Base-by-base conservation (phyloP, 1,140 invertebrate genomes). In the Pachypsylla venusta region DNA sequence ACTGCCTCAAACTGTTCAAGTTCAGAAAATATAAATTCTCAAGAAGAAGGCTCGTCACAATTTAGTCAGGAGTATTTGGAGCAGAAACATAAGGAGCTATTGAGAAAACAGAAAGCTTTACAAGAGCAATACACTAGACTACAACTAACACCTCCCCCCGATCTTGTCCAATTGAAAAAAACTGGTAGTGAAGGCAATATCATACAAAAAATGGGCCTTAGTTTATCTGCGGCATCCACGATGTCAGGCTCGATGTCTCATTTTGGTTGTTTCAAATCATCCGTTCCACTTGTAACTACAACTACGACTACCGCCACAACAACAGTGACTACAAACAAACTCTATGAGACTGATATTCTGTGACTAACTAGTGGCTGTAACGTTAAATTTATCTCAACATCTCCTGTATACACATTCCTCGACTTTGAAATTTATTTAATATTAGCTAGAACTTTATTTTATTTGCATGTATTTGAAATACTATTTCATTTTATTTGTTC, bases 271-370 rank as follows among this genome's bases (percentile, higher is more conserved):
- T 69, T 68, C 2, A 65, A 61, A 63, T 68, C 70, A 13, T 35
- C 66, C 14, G 69, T 48, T 30, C 24, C 60, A n/a, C 35, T 60
- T 42, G 68, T 70, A 1, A 68, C 70, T 10, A 68, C 63, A 28
- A 69, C 69, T 25, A 74, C 71, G 1, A 71, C 69, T 2, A 72
- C 69, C 57, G 69, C 74, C 13, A 28, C 35, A 14, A 30, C 39
- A 19, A 4, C 71, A 26, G 74, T 71, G 2, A 78, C 77, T 61
- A 79, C 75, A n/a, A 84, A 78, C 68, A 85, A 87, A 71, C 81
- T 89, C 65, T 89, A 89, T 70, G 87, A 91, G 74, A 89, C 87
- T 65, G 87, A 91, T 70, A 90, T 91, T 77, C 84, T 91, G 80
- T 89, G 78, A 80, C 77, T 53, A 56, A 58, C 56, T 27, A 20